Evolutionary conservation across 2,888 invertebrate species (phyloP), one percentile per base, ranked within the genome.

Genomic region (Polydesmus complanatus): DNA sequence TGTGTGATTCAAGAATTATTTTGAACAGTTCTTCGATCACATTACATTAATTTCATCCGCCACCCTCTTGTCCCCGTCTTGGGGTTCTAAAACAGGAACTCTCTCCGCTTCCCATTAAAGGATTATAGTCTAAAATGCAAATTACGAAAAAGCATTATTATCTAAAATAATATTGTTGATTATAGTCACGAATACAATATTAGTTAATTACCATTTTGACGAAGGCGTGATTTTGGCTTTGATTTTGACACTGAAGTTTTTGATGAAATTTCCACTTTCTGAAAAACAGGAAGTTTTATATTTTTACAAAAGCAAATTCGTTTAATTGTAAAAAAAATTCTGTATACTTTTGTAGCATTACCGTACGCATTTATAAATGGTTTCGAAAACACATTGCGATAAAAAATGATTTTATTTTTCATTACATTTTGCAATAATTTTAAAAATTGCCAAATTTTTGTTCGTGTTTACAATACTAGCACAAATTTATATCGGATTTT

Each of bases 61-160:
- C 48, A 27, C 47, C 27, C 3, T 22, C 23, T n/a, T 37, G 18
- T 23, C 49, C 48, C 23, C 56, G 21, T 48, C 23, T 48, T 48
- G 56, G 25, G 1, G 56, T 37, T 3, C 56, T 14, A 25, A 48
- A 56, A 47, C 37, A 5, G n/a, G 47, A 37, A 21, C 56, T 22
- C 22, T 48, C 48, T 11, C 56, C 48, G 22, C 27, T 21, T 48
- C 56, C 56, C 56, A 56, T 56, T 1, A 56, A 48, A 8, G 56
- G 56, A 56, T 56, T 56, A 48, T 56, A 56, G 48, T 56, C 56
- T 56, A n/a, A 56, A n/a, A n/a, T n/a, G n/a, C n/a, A 56, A 22
- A 56, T 37, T 37, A 37, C 37, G 37, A 37, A 56, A 51, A 11
- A 51, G 19, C 19, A 8, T 27, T 23, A 19, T 18, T n/a, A 55